Percentiles rank a stretch among this genome's conserved stretches.
Evolutionary conservation across 1,140 invertebrate species (phyloP).

Genomic region (Contarinia nasturtii): DNA sequence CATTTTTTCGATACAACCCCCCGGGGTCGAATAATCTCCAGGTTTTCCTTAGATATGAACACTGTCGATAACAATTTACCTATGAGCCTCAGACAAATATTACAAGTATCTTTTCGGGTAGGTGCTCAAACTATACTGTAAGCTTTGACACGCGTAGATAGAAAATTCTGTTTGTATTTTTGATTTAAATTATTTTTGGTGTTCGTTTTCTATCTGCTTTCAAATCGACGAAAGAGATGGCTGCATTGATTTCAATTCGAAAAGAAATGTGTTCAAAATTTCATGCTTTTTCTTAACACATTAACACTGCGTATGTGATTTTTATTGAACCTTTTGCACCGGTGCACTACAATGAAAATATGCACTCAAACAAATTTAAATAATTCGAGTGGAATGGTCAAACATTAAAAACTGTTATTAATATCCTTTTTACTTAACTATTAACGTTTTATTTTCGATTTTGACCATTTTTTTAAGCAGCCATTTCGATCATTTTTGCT

Average conservation of each 20-base stretch:
- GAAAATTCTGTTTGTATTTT: neutral
- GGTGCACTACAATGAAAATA: too few relatives aligned
- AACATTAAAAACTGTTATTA: too few relatives aligned
- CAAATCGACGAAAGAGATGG: neutral
- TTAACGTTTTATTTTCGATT: too few relatives aligned
- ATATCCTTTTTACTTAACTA: too few relatives aligned
- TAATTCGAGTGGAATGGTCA: too few relatives aligned
- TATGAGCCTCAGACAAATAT: slow-evolving; percentile 22
- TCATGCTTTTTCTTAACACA: too few relatives aligned
- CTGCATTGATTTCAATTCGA: neutral
- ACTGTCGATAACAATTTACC: slow-evolving; percentile 34
- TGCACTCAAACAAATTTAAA: too few relatives aligned
- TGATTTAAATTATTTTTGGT: neutral
- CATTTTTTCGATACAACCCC: slow-evolving; percentile 61
- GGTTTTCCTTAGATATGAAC: slow-evolving; percentile 54
- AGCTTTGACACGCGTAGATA: neutral
- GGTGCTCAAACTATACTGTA: slow-evolving; percentile 10
- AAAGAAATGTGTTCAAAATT: too few relatives aligned
- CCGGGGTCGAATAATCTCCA: slow-evolving; percentile 47
- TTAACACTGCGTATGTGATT: too few relatives aligned
- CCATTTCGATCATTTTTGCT: slow-evolving; percentile 39
- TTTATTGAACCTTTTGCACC: too few relatives aligned
- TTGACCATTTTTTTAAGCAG: slow-evolving; percentile 23
- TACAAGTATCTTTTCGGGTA: slow-evolving; percentile 21
- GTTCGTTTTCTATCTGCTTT: too few relatives aligned